phyloP scores from a whole-genome alignment of 2,888 invertebrate species.

The Carpatolechia fugitivella region DNA sequence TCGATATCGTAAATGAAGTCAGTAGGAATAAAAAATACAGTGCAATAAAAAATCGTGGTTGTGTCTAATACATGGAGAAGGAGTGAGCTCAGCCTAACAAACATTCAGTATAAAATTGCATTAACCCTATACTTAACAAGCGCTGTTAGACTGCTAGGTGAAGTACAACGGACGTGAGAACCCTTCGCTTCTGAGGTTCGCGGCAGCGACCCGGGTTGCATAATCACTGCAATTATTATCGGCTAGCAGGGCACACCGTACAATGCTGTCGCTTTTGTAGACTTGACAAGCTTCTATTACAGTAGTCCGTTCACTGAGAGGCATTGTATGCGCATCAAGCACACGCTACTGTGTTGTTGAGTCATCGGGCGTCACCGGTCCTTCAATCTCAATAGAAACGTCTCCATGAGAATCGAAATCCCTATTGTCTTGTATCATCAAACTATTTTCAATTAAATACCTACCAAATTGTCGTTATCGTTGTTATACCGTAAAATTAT shows the following conservation, averaged over 20 bases:
- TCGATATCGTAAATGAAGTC: too few relatives aligned
- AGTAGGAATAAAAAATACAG: too few relatives aligned
- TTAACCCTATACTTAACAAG: slow-evolving; percentile 15
- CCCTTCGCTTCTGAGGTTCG: slow-evolving; percentile 37
- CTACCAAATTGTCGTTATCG: not conserved
- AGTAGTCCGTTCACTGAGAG: slow-evolving; percentile 10
- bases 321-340: slow-evolving; percentile 1
- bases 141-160: slow-evolving; percentile 34
- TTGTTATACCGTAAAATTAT: slow-evolving; percentile 5
- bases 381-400: slow-evolving; percentile 2
- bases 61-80: too few relatives aligned
- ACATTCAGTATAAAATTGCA: not conserved
- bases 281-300: slow-evolving; percentile 41
- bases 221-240: slow-evolving; percentile 69
- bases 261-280: slow-evolving; percentile 32
- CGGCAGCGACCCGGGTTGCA: slow-evolving; percentile 38
- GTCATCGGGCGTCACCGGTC: slow-evolving; percentile 1
- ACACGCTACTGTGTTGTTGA: slow-evolving; percentile 18
- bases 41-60: too few relatives aligned
- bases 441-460: not conserved
- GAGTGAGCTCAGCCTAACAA: too few relatives aligned
- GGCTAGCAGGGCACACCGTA: slow-evolving; percentile 36
- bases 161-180: slow-evolving; percentile 41
- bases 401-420: slow-evolving; percentile 12
- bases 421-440: slow-evolving; percentile 1